Evolutionary conservation across 2,113 vertebrate genomes (phyloP).

Genomic region (Corydoras sp.): DNA sequence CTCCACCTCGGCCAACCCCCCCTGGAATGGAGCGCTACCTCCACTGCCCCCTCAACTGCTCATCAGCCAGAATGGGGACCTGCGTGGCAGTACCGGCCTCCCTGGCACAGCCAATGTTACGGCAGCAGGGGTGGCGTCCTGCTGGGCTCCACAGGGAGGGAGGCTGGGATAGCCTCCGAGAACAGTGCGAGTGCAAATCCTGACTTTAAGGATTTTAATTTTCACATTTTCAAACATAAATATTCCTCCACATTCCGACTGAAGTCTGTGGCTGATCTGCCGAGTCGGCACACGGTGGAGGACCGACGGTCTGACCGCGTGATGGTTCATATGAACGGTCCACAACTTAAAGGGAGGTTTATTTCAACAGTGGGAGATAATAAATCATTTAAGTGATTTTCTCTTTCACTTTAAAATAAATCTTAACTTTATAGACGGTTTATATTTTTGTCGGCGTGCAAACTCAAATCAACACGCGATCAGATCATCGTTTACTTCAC

Average conservation of each 20-base stretch:
- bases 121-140: constrained; percentile 32
- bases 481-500: too few species aligned
- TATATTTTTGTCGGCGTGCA: too few species aligned
- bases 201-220: neutral
- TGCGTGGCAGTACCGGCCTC: constrained; percentile 32
- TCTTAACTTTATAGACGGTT: too few species aligned
- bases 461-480: too few species aligned
- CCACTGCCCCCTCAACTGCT: constrained; percentile 43
- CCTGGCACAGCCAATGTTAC: constrained; percentile 24
- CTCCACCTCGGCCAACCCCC: constrained; percentile 42
- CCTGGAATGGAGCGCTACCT: constrained; percentile 48
- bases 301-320: too few species aligned
- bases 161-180: constrained; percentile 14
- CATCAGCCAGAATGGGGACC: constrained; percentile 48
- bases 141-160: constrained; percentile 28
- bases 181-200: too few species aligned
- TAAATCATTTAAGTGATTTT: too few species aligned
- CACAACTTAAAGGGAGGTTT: too few species aligned
- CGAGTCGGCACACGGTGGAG: neutral
- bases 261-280: constrained; percentile 17
- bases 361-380: too few species aligned
- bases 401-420: too few species aligned
- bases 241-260: constrained; percentile 10
- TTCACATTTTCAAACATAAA: neutral
- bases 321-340: too few species aligned